Evolutionary conservation across 53 echinoderm and acorn worm genomes (phyloP).

Genomic region (Pentamera pediparva): DNA sequence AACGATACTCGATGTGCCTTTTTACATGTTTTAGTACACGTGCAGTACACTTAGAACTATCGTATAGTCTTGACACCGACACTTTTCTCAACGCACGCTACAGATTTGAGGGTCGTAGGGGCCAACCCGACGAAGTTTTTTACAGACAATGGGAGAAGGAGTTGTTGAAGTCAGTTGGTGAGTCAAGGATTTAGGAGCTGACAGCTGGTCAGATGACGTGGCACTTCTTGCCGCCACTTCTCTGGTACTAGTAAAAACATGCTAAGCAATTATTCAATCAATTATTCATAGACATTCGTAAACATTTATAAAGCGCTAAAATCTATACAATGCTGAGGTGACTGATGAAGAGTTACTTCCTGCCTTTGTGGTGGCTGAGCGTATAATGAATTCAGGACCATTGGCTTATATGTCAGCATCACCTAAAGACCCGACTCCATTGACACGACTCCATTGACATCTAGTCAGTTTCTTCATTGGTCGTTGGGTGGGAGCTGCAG

Average conservation of each 20-base stretch:
- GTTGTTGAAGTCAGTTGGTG: neutral
- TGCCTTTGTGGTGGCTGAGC: constrained; percentile 16
- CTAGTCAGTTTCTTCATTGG: constrained; percentile 6
- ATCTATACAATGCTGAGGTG: too few relatives aligned
- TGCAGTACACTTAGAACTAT: constrained; percentile 17
- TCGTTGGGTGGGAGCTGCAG: neutral
- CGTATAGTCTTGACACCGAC: constrained; percentile 4
- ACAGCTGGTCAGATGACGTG: constrained; percentile 14
- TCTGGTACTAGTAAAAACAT: neutral
- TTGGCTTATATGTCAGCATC: constrained; percentile 6
- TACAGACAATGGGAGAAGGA: neutral
- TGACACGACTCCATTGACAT: constrained; percentile 5
- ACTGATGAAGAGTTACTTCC: constrained; percentile 27
- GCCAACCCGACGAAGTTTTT: neutral
- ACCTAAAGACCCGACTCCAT: neutral
- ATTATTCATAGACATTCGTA: neutral
- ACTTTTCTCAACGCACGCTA: constrained; percentile 17
- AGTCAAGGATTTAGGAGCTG: neutral
- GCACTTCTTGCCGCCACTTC: neutral
- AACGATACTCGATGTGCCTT: constrained; percentile 11
- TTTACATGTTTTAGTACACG: constrained; percentile 18
- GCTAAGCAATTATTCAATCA: neutral
- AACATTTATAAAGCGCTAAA: too few relatives aligned
- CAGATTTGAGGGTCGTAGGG: constrained; percentile 17
- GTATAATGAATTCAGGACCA: constrained; percentile 28